phyloP scores from a whole-genome alignment of 2,888 invertebrate species.

The Tyria jacobaeae region DNA sequence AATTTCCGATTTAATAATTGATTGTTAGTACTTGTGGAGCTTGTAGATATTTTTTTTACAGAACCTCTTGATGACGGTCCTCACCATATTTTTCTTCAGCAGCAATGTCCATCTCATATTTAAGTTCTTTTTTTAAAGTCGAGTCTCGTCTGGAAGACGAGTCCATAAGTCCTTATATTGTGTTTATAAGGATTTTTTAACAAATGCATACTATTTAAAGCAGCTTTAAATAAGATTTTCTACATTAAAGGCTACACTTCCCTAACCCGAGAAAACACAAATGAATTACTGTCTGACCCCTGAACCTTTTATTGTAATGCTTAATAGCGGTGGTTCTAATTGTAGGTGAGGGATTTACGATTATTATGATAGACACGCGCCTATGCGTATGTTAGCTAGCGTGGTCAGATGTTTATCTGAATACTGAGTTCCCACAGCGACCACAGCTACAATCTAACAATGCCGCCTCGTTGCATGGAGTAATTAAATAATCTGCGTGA shows the following conservation, averaged over 20 bases:
- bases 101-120: too few species aligned
- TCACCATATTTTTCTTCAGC: neutral
- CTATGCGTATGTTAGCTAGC: neutral
- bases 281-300: constrained; percentile 1
- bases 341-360: neutral
- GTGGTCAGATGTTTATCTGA: neutral
- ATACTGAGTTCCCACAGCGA: neutral
- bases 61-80: too few species aligned
- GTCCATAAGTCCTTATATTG: neutral
- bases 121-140: neutral
- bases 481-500: neutral
- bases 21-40: neutral
- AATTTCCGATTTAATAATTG: constrained; percentile 3
- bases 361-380: constrained; percentile 3
- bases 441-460: constrained; percentile 2
- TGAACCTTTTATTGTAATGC: constrained; percentile 3
- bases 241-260: neutral
- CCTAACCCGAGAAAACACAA: neutral
- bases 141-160: neutral
- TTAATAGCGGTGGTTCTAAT: neutral
- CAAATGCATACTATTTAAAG: neutral
- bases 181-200: neutral
- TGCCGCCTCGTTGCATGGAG: neutral
- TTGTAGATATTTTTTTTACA: too few species aligned
- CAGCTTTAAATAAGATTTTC: too few species aligned